These are phyloP conservation scores for Carollia perspicillata DNA, from an alignment of 2,113 vertebrate genomes.

Conservation along the genomic window DNA sequence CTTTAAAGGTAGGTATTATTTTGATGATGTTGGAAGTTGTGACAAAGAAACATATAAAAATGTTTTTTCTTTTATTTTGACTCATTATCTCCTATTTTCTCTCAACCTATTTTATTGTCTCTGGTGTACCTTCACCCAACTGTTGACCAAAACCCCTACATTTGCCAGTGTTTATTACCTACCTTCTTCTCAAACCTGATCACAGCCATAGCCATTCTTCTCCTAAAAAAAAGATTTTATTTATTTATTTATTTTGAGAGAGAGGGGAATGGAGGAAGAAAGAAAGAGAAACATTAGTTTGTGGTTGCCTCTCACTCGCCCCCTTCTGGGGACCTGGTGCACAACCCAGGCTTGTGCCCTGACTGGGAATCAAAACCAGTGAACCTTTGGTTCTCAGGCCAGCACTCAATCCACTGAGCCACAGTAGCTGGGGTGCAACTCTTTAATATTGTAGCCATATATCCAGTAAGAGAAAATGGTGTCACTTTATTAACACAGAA, in stretches of 20 bases:
- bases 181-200: background rate
- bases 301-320: no score
- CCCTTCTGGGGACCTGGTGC: no score
- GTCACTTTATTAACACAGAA: background rate
- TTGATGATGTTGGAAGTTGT: background rate
- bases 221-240: no score
- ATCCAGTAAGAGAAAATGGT: background rate
- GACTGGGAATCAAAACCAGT: no score
- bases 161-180: background rate
- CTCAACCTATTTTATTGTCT: background rate
- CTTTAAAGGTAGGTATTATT: background rate
- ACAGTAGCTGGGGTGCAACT: no score
- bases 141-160: background rate
- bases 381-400: no score
- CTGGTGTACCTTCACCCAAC: background rate
- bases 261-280: no score
- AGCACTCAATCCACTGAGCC: no score
- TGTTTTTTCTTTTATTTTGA: background rate
- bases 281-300: no score
- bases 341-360: no score
- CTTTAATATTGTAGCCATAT: background rate
- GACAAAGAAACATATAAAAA: background rate
- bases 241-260: no score
- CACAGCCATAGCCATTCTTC: background rate
- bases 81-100: background rate